phyloP scores from a whole-genome alignment of 2,113 vertebrate genomes.

The Gymnobelideus leadbeateri region DNA sequence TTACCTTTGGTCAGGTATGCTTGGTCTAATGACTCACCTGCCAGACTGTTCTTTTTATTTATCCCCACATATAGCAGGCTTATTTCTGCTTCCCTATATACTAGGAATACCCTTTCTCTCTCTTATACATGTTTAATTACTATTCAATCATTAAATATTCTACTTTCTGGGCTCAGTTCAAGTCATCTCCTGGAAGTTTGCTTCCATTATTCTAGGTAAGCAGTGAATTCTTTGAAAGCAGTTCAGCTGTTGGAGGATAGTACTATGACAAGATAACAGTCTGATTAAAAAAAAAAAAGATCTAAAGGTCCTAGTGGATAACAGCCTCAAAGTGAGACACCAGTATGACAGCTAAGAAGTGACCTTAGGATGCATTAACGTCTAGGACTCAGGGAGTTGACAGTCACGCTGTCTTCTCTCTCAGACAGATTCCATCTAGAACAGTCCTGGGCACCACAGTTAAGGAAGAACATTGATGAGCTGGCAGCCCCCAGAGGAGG shows the following conservation, averaged over 20 bases:
- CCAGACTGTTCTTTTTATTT: not conserved
- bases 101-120: not conserved
- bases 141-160: too few species aligned
- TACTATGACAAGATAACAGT: not conserved
- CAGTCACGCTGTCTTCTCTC: not conserved
- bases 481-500: not conserved
- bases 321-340: not conserved
- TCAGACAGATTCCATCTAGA: not conserved
- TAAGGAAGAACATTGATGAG: not conserved
- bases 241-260: not conserved
- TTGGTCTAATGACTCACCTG: not conserved
- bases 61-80: not conserved
- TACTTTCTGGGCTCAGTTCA: not conserved
- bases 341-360: not conserved
- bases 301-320: not conserved
- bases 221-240: not conserved
- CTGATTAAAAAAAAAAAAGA: not conserved
- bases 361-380: not conserved
- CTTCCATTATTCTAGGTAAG: not conserved
- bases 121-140: not conserved
- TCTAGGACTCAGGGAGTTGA: not conserved
- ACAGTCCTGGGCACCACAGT: not conserved
- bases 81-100: not conserved
- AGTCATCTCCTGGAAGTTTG: not conserved
- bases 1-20: not conserved